Percentiles rank a stretch among this genome's conserved stretches.
phyloP scores from a whole-genome alignment of 23 tunicate genomes.

The Oikopleura dioica region DNA sequence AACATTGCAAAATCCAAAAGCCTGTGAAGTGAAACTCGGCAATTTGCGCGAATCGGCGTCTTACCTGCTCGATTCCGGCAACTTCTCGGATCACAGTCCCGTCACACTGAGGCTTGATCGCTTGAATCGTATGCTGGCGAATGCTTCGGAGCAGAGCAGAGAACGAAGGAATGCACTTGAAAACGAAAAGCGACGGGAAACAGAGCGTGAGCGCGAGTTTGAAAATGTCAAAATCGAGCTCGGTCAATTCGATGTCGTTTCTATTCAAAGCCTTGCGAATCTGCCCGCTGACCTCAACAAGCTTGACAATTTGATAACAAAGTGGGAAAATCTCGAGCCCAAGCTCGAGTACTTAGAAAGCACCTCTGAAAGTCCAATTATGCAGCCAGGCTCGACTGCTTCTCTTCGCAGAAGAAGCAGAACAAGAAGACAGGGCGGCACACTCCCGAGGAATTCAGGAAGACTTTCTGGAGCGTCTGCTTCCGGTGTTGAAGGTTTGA shows the following conservation, averaged over 20 bases:
- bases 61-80: neutral
- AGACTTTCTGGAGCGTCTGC: neutral
- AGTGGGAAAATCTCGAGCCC: neutral
- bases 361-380: neutral
- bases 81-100: neutral
- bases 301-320: neutral
- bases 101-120: neutral
- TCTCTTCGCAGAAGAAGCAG: neutral
- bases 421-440: neutral
- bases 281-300: neutral
- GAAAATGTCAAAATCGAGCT: neutral
- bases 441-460: neutral
- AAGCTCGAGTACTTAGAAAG: neutral
- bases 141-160: neutral
- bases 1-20: conserved; percentile 7
- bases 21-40: neutral
- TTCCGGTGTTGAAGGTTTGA: neutral
- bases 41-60: neutral
- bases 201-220: neutral
- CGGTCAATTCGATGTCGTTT: neutral
- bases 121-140: neutral
- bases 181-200: neutral
- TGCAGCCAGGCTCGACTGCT: neutral
- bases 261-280: neutral
- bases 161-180: neutral